Conservation (phyloP, 1,140 invertebrate species). For the Lepidotrigona ventralis region DNA sequence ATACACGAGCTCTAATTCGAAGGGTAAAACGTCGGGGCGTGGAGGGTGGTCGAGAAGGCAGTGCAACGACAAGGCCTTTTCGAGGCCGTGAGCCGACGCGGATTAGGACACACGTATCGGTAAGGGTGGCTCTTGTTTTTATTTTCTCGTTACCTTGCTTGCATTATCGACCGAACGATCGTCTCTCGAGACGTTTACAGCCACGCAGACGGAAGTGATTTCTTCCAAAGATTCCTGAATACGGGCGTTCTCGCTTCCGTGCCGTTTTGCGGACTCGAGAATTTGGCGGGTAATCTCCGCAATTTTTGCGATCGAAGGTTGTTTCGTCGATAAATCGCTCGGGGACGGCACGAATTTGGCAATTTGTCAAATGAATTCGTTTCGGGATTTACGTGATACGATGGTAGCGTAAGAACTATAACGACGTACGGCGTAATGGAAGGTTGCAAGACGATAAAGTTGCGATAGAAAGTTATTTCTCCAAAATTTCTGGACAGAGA, state of each 20-base stretch:
- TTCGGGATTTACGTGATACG: not conserved
- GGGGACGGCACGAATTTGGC: not conserved
- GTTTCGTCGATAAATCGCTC: not conserved
- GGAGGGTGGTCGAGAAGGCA: not conserved
- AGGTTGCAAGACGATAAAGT: not conserved
- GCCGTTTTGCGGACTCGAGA: not conserved
- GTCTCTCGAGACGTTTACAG: not conserved
- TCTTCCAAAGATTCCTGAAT: not conserved
- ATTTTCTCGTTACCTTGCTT: not conserved
- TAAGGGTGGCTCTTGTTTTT: not conserved
- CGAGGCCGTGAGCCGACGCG: not conserved
- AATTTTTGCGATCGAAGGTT: too few species aligned
- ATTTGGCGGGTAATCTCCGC: not conserved
- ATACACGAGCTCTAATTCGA: constrained; percentile 36
- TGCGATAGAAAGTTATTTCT: too few species aligned
- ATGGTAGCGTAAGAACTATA: not conserved
- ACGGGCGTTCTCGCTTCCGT: not conserved
- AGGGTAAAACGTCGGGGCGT: constrained; percentile 12
- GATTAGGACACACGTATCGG: constrained; percentile 24
- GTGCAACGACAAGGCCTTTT: not conserved
- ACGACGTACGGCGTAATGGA: not conserved
- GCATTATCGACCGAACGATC: constrained; percentile 8
- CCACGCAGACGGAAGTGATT: constrained; percentile 4
- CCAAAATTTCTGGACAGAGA: too few species aligned
- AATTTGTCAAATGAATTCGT: not conserved